Base-by-base conservation (phyloP, 1,140 invertebrate species). In the Drosophila eugracilis region DNA sequence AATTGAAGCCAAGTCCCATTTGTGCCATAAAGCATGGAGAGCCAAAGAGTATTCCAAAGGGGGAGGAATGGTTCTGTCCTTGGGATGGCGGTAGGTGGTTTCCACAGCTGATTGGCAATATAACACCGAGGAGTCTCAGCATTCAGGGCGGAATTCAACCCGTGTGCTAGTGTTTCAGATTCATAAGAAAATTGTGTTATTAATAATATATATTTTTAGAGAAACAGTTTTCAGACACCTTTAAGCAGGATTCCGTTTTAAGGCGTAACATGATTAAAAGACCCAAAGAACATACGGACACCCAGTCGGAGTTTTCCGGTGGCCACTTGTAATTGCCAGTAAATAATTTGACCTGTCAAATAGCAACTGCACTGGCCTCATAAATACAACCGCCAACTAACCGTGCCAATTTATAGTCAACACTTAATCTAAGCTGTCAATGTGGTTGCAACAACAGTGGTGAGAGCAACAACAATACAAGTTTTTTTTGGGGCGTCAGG, bases 381-480 rank as follows among this genome's bases (percentile, higher is more conserved):
- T 86, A 85, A 86, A 85, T 81, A 85, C 45, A 47, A 57, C 42
- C 28, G 41, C 39, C 36, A 67, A 49, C 50, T 53, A 47, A 42
- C 47, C 53, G 36, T 49, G 15, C 32, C 17, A 81, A 83, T 78
- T 88, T 88, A 88, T 75, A 52, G 78, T 69, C 70, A 58, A 66
- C 83, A 88, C 83, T 88, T 88, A 88, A 88, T 88, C 83, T 89
- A 77, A 88, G 83, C 83, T 88, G 83, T 88, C 83, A 88, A 88
- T 88, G 78, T 48, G 59, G 42, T 55, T 49, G 66, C 63, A 75
- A 63, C 58, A 65, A 21, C 45, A 66, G 28, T 37, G 39, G 7
- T 15, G 24, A 44, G 14, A 60, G 37, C 39, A 45, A 42, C 32
- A 54, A 58, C 44, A 36, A 15, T n/a, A n/a, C n/a, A n/a, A n/a